A percentile compares a stretch with the other conserved stretches of the same genome.
These are phyloP conservation scores for Thinocorus orbignyianus DNA, from an alignment of 2,113 vertebrate genomes.

Conservation along the genomic window DNA sequence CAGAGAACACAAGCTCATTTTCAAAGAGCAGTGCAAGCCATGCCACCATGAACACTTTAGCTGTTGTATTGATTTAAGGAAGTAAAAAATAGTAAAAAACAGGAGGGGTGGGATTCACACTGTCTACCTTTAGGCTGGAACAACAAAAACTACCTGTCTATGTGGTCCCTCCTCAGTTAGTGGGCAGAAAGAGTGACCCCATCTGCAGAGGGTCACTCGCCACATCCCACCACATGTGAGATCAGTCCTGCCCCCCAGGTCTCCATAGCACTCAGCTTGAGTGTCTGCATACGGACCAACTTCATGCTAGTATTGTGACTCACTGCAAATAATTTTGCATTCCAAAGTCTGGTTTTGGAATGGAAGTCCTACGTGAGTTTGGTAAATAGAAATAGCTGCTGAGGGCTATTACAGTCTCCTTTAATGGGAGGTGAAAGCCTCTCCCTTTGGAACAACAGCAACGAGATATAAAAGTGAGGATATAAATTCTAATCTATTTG, in stretches of 20 bases:
- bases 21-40: background rate
- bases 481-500: background rate
- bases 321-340: background rate
- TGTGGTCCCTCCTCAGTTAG: accelerated
- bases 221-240: background rate
- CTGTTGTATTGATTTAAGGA: background rate
- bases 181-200: background rate
- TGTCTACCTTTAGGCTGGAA: background rate
- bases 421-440: background rate
- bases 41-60: background rate
- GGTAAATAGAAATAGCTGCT: background rate
- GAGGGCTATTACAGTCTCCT: background rate
- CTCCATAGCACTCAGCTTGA: accelerated
- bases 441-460: background rate
- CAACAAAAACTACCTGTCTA: background rate
- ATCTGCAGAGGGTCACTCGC: background rate
- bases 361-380: background rate
- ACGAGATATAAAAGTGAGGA: background rate
- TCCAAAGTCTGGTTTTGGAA: background rate
- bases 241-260: background rate
- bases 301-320: background rate
- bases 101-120: background rate
- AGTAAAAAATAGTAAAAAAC: background rate
- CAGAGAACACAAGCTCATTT: background rate
- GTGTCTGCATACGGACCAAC: background rate